Percentiles rank a stretch among this genome's conserved stretches.
phyloP scores from a whole-genome alignment of 1,140 invertebrate genomes.

The Zaprionus camerounensis region DNA sequence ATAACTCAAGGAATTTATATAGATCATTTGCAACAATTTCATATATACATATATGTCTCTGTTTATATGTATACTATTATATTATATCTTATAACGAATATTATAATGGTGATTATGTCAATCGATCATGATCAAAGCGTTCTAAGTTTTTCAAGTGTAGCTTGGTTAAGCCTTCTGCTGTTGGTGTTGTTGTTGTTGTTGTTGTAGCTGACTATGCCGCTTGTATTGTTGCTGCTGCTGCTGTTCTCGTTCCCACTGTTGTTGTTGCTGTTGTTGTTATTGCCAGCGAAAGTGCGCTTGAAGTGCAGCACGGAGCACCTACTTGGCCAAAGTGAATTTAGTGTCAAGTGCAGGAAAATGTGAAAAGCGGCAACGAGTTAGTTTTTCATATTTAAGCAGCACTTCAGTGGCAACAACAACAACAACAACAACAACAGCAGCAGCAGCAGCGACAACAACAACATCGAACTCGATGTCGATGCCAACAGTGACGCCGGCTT shows the following conservation, averaged over 20 bases:
- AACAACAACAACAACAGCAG: conserved; percentile 26
- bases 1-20: too few relatives aligned
- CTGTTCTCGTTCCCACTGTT: conserved; percentile 24
- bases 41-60: too few relatives aligned
- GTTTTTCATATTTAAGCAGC: conserved; percentile 83
- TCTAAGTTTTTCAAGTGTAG: background rate
- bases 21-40: too few relatives aligned
- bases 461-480: background rate
- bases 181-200: background rate
- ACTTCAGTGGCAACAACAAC: conserved; percentile 53
- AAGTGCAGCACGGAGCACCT: conserved; percentile 73
- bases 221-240: conserved; percentile 3
- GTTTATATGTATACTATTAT: too few relatives aligned
- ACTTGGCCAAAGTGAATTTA: conserved; percentile 83
- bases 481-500: background rate
- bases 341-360: conserved; percentile 81
- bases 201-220: conserved; percentile 23
- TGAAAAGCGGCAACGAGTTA: conserved; percentile 79
- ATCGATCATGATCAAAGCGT: background rate
- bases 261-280: conserved; percentile 33
- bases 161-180: background rate
- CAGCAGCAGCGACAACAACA: conserved; percentile 17
- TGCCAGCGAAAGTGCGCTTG: conserved; percentile 73
- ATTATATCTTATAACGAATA: background rate
- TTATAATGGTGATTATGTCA: too few relatives aligned